Conservation (phyloP, 1,140 invertebrate species). For the Bombus polaris region DNA sequence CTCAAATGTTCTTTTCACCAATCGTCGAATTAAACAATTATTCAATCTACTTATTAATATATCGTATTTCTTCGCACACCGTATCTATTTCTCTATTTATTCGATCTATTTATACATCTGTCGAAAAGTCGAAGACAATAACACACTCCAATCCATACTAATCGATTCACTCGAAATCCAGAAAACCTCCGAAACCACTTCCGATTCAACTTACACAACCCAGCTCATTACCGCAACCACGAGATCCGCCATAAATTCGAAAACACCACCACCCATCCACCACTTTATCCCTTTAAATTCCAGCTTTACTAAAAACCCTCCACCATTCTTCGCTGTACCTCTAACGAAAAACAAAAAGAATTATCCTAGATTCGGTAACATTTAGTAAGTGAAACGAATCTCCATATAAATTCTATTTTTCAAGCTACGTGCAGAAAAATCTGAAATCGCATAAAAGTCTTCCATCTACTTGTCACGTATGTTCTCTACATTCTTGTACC, state of each 20-base stretch:
- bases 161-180: too few species aligned
- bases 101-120: too few species aligned
- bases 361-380: neutral
- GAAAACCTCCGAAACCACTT: neutral
- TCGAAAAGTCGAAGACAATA: neutral
- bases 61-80: too few species aligned
- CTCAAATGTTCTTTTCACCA: neutral
- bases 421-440: too few species aligned
- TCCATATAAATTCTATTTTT: too few species aligned
- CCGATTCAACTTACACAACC: neutral
- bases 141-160: neutral
- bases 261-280: neutral
- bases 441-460: too few species aligned
- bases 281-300: neutral
- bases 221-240: constrained; percentile 6
- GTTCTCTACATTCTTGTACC: too few species aligned
- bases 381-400: too few species aligned
- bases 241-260: constrained; percentile 4
- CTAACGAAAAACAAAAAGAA: neutral
- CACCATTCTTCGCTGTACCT: neutral
- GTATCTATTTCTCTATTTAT: too few species aligned
- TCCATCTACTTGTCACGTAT: too few species aligned
- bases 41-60: neutral
- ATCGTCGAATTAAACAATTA: neutral
- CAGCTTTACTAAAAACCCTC: neutral